Base-by-base conservation (phyloP, 2,888 invertebrate genomes). In the Eumacrocentrus americanus region DNA sequence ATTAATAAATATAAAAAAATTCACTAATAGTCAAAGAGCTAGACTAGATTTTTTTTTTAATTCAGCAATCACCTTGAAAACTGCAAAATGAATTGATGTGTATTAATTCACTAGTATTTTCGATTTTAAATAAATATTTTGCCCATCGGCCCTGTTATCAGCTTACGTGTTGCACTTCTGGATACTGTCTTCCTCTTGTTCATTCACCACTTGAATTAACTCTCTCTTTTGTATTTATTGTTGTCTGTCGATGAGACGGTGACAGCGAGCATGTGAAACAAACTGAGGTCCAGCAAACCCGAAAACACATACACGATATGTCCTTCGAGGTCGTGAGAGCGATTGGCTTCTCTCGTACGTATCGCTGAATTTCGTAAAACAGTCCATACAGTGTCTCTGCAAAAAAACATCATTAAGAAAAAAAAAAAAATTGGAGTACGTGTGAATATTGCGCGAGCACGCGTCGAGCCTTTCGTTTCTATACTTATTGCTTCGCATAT, bases 311-410 rank as follows among this genome's bases (percentile, higher is more conserved):
- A 2, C 9, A 42, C 42, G 38, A 53, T 22, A 42, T 53, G 63
- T 65, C 51, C 56, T 54, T 40, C 65, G 67, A 65, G 67, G 65
- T 63, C 63, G 58, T 60, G 48, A 22, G 47, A 51, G 37, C 60
- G 52, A 64, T 37, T 37, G 51, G 42, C 58, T 55, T 52, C 29
- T 61, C n/a, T n/a, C 40, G 50, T 35, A 61, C 46, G 44, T 52
- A 35, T 51, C 44, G 56, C 14, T 59, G n/a, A 22, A 38, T 52
- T 34, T 42, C n/a, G 52, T 52, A 25, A 64, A 63, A 61, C 38
- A 54, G 47, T 55, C 34, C 55, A 52, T 14, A 20, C 58, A 54
- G 34, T 38, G 51, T 59, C 29, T 61, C 25, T 14, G 54, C 61
- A 63, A 63, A 65, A 65, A 63, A 20, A 37, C 48, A 35, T 37